Base-by-base conservation (phyloP, 2,113 vertebrate genomes). In the Camelus bactrianus region DNA sequence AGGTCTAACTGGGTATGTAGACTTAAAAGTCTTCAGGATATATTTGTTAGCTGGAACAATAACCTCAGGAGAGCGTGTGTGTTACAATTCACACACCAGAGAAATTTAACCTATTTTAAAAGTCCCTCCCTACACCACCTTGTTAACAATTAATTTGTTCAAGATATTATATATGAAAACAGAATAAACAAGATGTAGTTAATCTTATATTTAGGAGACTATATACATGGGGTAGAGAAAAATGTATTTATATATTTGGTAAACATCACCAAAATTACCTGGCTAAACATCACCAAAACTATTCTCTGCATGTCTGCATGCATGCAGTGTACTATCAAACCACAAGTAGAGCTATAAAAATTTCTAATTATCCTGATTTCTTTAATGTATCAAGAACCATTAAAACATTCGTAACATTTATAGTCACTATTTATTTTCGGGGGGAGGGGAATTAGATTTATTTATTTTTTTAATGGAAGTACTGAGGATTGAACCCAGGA, bases 71-170 rank as follows among this genome's bases (percentile, higher is more conserved):
- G 5, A 87, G 56, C 12, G 35, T 91, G n/a, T 91, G 46, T 87
- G 32, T 73, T 87, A 81, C 67, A 64, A 73, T 48, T 73, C 42
- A 56, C 9, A 75, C n/a, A 80, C 16, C 30, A 83, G 24, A 75
- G 58, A 89, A 83, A 76, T 70, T 69, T 65, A 83, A 75, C 30
- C 30, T 56, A 93, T 64, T 84, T 76, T 73, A 64, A 65, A 94
- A 89, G 48, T 89, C 19, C 32, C 54, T 94, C n/a, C 54, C n/a
- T 62, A 88, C 19, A 72, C 54, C 4, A 67, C 10, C 11, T 93
- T 77, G 26, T 54, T 72, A 88, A 93, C 28, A 88, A 67, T 77
- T 85, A 32, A 86, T 70, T 88, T 8, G 30, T 35, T 62, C 64
- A 72, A 42, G 28, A n/a, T 38, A 70, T 52, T 38, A 70, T 52